These are phyloP conservation scores for Oryctolagus cuniculus DNA, from an alignment of 2,113 vertebrate genomes.

Conservation along the genomic window mOryCun1.1 NC_091435.1:45984001-45984500, in stretches of 20 bases:
- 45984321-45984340: not conserved
- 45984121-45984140: not conserved
- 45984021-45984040: constrained; percentile 33
- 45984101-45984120: not conserved
- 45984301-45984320: constrained; percentile 34
- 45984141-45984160: not conserved
- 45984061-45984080: not conserved
- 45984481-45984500: not conserved
- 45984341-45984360: constrained; percentile 17
- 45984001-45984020: not conserved
- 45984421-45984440: not conserved
- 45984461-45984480: not conserved
- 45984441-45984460: not conserved
- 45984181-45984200: not conserved
- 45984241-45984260: not conserved
- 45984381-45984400: not conserved
- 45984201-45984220: not conserved
- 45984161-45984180: not conserved
- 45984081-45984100: not conserved
- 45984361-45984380: not conserved
- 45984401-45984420: not conserved
- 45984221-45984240: not conserved
- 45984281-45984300: not conserved
- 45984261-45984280: not conserved
- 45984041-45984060: not conserved